Base-by-base conservation (phyloP, 2,888 invertebrate genomes). In the Catocala sponsa region DNA sequence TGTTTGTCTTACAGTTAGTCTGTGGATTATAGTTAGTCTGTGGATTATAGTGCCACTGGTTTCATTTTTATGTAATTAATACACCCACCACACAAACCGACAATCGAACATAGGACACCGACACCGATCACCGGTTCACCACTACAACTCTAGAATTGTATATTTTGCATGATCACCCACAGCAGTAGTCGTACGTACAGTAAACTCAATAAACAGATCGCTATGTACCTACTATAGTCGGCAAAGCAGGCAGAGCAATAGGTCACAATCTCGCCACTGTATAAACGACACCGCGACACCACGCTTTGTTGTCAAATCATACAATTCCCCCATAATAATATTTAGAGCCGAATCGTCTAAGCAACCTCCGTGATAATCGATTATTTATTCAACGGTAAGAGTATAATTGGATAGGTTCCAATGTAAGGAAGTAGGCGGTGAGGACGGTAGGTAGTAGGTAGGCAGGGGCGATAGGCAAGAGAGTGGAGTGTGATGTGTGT, bases 1-100 rank as follows among this genome's bases (percentile, higher is more conserved):
- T 81, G 78, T 82, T 79, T 72, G 83, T 86, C 80, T 84, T 78
- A 74, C 74, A 80, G 76, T 85, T 81, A 85, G 82, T 87, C 85
- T 87, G 83, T 86, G 82, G 75, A 75, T 80, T 63, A 73, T 77
- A 81, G 75, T 66, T 81, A 85, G 82, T 87, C 85, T 87, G 83
- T 86, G 82, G 75, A 75, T 80, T 63, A 73, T 77, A 81, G 75
- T 66, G 55, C 65, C 66, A 74, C 62, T 63, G 62, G 73, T 72
- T 68, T 61, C 59, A 64, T 64, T 51, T 64, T 67, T 65, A 57
- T 72, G 66, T 78, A 68, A 64, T 65, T 66, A 71, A 75, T 71
- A 68, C 69, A 55, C 60, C 64, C 69, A 55, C 60, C 65, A 70
- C 73, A 76, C 54, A 54, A 58, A 55, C 53, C 62, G 55, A 72